phyloP scores from a whole-genome alignment of 2,888 invertebrate species.

The Hyposoter dolosus region DNA sequence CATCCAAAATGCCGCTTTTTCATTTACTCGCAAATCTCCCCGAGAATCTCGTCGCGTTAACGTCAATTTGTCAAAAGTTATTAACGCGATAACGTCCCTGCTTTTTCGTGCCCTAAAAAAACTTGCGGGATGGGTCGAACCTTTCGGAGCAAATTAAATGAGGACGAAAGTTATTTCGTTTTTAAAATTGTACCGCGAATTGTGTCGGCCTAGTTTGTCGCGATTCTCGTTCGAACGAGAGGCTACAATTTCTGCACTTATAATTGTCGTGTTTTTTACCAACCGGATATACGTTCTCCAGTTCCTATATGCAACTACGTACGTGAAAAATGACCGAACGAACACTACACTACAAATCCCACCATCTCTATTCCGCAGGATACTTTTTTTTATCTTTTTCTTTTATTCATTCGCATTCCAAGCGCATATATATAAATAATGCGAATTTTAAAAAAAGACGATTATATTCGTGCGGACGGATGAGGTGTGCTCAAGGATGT shows the following conservation, averaged over 20 bases:
- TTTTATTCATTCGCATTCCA: neutral
- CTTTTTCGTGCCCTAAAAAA: neutral
- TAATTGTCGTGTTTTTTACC: conserved; percentile 1
- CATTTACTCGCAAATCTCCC: neutral
- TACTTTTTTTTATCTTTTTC: neutral
- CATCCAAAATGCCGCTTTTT: neutral
- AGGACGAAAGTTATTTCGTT: neutral
- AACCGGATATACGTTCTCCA: neutral
- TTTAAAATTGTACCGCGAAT: neutral
- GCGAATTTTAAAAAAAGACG: neutral
- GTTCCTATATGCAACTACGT: conserved; percentile 1
- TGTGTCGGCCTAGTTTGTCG: neutral
- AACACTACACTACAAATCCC: neutral
- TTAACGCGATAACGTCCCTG: neutral
- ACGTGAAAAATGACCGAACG: conserved; percentile 8
- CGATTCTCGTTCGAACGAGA: neutral
- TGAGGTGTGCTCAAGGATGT: neutral
- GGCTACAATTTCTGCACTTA: neutral
- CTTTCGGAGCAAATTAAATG: neutral
- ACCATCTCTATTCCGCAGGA: neutral
- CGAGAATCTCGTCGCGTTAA: neutral
- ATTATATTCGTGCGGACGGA: neutral
- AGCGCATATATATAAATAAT: neutral
- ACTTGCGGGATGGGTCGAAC: neutral
- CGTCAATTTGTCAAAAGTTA: neutral